Percentiles rank a stretch among this genome's conserved stretches.
These are phyloP conservation scores for Stichodactyla mertensii DNA, from an alignment of 64 coral and sea anemone species.

Conservation along the genomic window DNA sequence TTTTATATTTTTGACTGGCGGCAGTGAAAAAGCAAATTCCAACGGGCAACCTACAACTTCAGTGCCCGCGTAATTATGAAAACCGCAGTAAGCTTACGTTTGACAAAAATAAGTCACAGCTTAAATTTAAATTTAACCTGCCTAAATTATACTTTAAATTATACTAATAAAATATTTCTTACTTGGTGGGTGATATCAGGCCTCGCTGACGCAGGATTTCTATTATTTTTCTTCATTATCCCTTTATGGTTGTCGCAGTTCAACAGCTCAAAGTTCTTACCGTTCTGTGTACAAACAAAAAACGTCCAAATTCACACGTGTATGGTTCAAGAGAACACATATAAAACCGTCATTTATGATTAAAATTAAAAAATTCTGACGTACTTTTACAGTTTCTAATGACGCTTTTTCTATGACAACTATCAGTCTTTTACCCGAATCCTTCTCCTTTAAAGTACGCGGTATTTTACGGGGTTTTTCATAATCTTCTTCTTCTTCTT, in stretches of 20 bases:
- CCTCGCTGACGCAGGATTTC: slow-evolving; percentile 66
- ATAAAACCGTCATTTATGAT: not conserved
- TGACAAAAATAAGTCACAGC: not conserved
- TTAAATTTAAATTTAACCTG: not conserved
- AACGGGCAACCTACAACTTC: no score
- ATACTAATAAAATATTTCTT: not conserved
- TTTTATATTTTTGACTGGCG: no score
- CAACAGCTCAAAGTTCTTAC: slow-evolving; percentile 92
- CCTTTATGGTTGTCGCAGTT: slow-evolving; percentile 95
- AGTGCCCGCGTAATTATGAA: no score
- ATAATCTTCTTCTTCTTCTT: slow-evolving; percentile 71
- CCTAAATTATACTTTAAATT: not conserved
- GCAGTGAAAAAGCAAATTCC: no score
- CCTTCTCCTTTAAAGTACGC: slow-evolving; percentile 92
- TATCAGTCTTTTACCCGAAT: slow-evolving; percentile 91
- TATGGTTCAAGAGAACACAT: no score
- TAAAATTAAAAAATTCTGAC: not conserved
- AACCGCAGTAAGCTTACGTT: not conserved
- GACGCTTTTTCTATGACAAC: slow-evolving; percentile 91
- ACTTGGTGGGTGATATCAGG: slow-evolving; percentile 99
- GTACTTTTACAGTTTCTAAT: slow-evolving; percentile 90
- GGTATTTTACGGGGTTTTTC: slow-evolving; percentile 86
- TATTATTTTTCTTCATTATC: slow-evolving; percentile 89
- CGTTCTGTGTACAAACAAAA: slow-evolving; percentile 67
- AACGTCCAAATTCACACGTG: not conserved